Percentiles rank a stretch among this genome's conserved stretches.
These are phyloP conservation scores for Amazona vittata DNA, from an alignment of 2,113 vertebrate genomes.

Conservation along the genomic window DNA sequence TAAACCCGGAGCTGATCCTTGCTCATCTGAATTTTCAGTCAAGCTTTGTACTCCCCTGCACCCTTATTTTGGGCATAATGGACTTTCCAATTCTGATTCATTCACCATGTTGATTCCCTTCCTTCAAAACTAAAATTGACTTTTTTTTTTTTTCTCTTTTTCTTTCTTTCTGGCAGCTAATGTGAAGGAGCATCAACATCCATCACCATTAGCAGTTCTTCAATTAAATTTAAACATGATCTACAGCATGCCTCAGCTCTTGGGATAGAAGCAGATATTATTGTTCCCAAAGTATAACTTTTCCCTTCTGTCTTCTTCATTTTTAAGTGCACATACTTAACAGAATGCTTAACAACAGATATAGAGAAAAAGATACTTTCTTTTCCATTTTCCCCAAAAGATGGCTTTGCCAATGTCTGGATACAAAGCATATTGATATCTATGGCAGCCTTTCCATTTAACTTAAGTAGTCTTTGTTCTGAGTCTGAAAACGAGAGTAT, in stretches of 20 bases:
- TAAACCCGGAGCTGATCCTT: background rate
- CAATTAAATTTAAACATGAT: constrained; percentile 20
- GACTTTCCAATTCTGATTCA: background rate
- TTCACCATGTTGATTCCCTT: background rate
- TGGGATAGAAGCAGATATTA: background rate
- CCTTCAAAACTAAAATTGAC: constrained; percentile 7
- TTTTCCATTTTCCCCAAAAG: background rate
- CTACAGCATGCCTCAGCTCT: background rate
- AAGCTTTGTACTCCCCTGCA: background rate
- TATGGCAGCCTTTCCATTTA: background rate
- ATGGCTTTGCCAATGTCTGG: background rate
- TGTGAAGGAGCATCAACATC: constrained; percentile 7
- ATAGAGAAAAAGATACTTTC: background rate
- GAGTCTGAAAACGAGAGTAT: background rate
- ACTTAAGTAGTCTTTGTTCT: background rate
- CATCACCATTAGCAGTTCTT: constrained; percentile 18
- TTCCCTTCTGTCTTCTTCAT: background rate
- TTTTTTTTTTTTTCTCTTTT: background rate
- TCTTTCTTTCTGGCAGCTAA: constrained; percentile 1
- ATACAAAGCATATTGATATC: background rate
- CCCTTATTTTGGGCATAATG: background rate
- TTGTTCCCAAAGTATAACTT: background rate
- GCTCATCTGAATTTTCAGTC: background rate
- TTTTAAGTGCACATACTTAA: background rate
- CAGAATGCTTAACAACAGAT: background rate